phyloP scores from a whole-genome alignment of 2,888 invertebrate genomes.

The Limenitis camilla region DNA sequence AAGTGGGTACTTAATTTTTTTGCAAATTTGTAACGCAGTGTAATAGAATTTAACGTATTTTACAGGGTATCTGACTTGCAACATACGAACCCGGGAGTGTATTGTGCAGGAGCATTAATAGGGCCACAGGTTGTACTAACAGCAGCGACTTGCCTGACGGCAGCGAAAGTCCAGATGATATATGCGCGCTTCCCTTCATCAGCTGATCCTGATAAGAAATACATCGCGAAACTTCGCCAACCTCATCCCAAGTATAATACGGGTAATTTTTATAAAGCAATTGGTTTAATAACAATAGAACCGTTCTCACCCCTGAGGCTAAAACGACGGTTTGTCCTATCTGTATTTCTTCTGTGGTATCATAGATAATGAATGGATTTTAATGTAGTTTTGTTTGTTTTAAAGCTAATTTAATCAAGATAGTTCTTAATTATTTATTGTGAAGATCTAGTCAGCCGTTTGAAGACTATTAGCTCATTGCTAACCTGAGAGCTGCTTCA shows the following conservation, averaged over 20 bases:
- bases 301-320: too few species aligned
- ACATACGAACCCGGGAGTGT: constrained; percentile 6
- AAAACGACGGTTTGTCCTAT: too few species aligned
- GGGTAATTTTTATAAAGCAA: too few species aligned
- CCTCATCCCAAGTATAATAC: constrained; percentile 22
- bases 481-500: too few species aligned
- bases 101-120: constrained; percentile 24
- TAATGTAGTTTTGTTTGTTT: too few species aligned
- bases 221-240: constrained; percentile 9
- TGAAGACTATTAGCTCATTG: too few species aligned
- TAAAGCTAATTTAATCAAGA: too few species aligned
- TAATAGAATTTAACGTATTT: not conserved
- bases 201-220: constrained; percentile 10
- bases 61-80: constrained; percentile 3
- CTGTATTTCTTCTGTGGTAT: not conserved
- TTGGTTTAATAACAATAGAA: too few species aligned
- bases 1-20: not conserved
- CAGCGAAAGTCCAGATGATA: constrained; percentile 10
- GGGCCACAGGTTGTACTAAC: constrained; percentile 23
- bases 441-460: too few species aligned
- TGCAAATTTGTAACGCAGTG: not conserved
- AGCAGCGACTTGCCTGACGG: constrained; percentile 19
- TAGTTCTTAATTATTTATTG: too few species aligned
- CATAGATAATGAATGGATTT: not conserved
- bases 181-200: constrained; percentile 24